Base-by-base conservation (phyloP, 2,797 vertebrate species). In the Halcyon leucocephala region DNA sequence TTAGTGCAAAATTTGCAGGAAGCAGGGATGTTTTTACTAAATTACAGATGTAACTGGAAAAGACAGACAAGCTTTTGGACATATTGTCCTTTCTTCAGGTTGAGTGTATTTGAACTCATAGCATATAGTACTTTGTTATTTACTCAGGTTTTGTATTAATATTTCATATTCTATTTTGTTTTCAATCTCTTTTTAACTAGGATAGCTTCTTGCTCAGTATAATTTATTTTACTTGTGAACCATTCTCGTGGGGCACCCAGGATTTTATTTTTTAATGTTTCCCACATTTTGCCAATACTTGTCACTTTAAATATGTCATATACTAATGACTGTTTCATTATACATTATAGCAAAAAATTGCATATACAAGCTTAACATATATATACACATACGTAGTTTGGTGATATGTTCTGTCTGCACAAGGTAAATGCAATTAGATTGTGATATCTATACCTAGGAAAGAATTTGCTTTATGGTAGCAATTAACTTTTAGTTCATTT, bases 131-230 rank as follows among this genome's bases (percentile, higher is more conserved):
- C 7, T 78, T 86, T 60, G 20, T 31, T 83, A 61, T 91, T 83
- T 94, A 78, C 24, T 90, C 29, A 62, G 6, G 2, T 62, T 89
- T 88, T 52, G 9, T 39, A 69, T 89, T 69, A 93, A 71, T 74
- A 65, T 88, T 96, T 93, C 69, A 83, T 91, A 52, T 67, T 83
- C 37, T 49, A 24, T 71, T 87, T 95, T 91, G 16, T 54, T 93
- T 90, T 94, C n/a, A 82, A 33, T 94, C 35, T 85, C 37, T 14
- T 83, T 88, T 95, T 69, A 71, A 54, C 46, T 72, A 76, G n/a
- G 17, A 42, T 46, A 64, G 22, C 2, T 81, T 92, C 35, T 95
- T 82, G 29, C 7, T 81, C 14, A 35, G 12, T 69, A 67, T 48
- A 65, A 80, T 67, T 64, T 73, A 15, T 55, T 93, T 90, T 78